Evolutionary conservation across 2,888 invertebrate genomes (phyloP), one percentile per base, ranked within the genome.

Genomic region (Hirtodrosophila duncani): DNA sequence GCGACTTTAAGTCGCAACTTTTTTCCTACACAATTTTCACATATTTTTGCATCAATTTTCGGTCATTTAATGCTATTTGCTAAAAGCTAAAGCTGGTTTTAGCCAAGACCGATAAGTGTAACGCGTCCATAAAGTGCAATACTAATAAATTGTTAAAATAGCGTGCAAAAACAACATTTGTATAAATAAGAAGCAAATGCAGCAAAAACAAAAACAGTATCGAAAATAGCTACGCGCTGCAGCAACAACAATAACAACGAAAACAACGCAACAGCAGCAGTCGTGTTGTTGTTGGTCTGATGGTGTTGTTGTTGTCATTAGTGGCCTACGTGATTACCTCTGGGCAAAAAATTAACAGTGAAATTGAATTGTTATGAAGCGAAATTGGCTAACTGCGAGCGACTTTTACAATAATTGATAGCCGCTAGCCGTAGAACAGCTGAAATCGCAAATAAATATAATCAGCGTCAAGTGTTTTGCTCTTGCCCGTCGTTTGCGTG

Each of bases 261-360:
- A 42, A 42, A 42, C 37, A 13, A 18, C 38, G 27, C n/a, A n/a
- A n/a, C n/a, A n/a, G n/a, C n/a, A n/a, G n/a, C n/a, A n/a, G n/a
- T n/a, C n/a, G 67, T 55, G 66, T 66, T 53, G 10, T 30, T 43
- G 7, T 21, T 31, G 45, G 38, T 46, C 34, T 36, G 56, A 36
- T 56, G 24, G 24, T 39, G 29, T 36, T 39, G 26, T 60, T 50
- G 30, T 53, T 52, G 49, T 62, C 41, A 49, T 61, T 41, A 49
- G 41, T 43, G 65, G 71, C 67, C 67, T 79, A 83, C 71, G 81
- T 82, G 75, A 81, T 82, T 78, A 64, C 51, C 37, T 33, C 27
- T 53, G 41, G 31, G 53, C 46, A n/a, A n/a, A n/a, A n/a, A n/a
- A n/a, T n/a, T 34, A 30, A 55, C 46, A 42, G 46, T 42, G 62